A percentile compares a stretch with the other conserved stretches of the same genome.
Conservation (phyloP, 2,113 vertebrate species). For the Sebastes fasciatus region DNA sequence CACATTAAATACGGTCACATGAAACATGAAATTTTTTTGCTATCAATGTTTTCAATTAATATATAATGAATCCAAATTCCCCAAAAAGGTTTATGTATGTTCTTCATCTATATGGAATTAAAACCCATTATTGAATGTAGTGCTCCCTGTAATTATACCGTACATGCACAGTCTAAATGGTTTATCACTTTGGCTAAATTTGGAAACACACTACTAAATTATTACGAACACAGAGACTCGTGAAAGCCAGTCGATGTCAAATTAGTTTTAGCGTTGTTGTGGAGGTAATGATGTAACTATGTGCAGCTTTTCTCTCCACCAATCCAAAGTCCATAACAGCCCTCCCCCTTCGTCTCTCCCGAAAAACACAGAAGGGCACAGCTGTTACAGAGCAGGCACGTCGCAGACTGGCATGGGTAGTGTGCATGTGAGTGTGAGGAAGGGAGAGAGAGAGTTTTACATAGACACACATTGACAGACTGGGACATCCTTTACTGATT, state of each 20-base stretch:
- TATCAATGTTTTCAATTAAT: neutral
- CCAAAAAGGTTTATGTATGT: neutral
- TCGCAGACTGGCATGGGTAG: constrained; percentile 15
- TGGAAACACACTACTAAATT: constrained; percentile 45
- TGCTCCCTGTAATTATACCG: neutral
- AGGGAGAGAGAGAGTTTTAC: neutral
- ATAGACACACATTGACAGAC: constrained; percentile 52
- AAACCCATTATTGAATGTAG: neutral
- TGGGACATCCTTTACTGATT: constrained; percentile 73
- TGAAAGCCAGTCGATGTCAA: constrained; percentile 27
- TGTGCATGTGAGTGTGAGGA: constrained; percentile 1
- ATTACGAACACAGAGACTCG: constrained; percentile 29
- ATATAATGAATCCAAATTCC: too few species aligned
- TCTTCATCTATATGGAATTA: neutral
- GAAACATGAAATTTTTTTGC: neutral
- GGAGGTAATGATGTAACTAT: constrained; percentile 73
- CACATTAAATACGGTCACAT: neutral
- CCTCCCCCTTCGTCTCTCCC: neutral
- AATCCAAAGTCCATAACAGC: constrained; percentile 44
- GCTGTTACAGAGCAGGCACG: constrained; percentile 32
- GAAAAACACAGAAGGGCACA: constrained; percentile 53
- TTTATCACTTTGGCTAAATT: constrained; percentile 1
- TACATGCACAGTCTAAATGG: neutral
- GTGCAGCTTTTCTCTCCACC: constrained; percentile 69
- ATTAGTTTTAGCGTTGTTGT: constrained; percentile 53